A percentile compares a stretch with the other conserved stretches of the same genome.
These are phyloP conservation scores for Myrmecobius fasciatus DNA, from an alignment of 2,113 vertebrate genomes.

Conservation along the genomic window DNA sequence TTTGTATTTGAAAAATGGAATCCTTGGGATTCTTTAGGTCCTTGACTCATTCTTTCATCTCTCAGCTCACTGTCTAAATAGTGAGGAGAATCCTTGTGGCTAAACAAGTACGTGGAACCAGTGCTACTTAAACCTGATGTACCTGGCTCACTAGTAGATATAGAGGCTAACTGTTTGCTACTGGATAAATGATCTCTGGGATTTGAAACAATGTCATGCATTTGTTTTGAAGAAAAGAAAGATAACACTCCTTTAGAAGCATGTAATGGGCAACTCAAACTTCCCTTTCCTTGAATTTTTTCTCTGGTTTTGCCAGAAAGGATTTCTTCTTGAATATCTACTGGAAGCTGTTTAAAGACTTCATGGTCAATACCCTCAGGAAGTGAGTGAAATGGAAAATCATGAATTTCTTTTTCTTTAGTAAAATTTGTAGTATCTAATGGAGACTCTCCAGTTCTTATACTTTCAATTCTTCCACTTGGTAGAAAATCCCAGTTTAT, in stretches of 20 bases:
- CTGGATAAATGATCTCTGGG: neutral
- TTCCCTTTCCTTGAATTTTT: slow-evolving; percentile 30
- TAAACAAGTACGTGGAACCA: neutral
- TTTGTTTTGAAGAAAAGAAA: slow-evolving; percentile 58
- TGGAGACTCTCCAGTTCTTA: slow-evolving; percentile 32
- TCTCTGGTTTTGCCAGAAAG: slow-evolving; percentile 73
- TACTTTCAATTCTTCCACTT: slow-evolving; percentile 54
- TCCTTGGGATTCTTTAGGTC: slow-evolving; percentile 19
- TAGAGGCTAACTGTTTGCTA: neutral
- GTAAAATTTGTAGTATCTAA: slow-evolving; percentile 1
- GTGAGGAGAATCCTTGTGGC: slow-evolving; percentile 31
- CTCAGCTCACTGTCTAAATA: neutral
- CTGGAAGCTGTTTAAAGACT: slow-evolving; percentile 89
- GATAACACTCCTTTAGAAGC: slow-evolving; percentile 56
- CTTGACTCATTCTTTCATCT: slow-evolving; percentile 23
- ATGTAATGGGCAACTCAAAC: slow-evolving; percentile 28
- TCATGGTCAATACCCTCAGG: slow-evolving; percentile 86
- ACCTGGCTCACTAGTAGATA: slow-evolving; percentile 24
- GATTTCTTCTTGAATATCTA: slow-evolving; percentile 89
- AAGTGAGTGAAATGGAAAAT: slow-evolving; percentile 44
- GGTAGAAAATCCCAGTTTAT: slow-evolving; percentile 44
- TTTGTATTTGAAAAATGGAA: slow-evolving; percentile 48
- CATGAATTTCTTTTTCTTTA: slow-evolving; percentile 35
- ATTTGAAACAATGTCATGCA: neutral
- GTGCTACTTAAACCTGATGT: neutral